Base-by-base conservation (phyloP, 2,797 vertebrate species). In the Taeniopygia guttata region DNA sequence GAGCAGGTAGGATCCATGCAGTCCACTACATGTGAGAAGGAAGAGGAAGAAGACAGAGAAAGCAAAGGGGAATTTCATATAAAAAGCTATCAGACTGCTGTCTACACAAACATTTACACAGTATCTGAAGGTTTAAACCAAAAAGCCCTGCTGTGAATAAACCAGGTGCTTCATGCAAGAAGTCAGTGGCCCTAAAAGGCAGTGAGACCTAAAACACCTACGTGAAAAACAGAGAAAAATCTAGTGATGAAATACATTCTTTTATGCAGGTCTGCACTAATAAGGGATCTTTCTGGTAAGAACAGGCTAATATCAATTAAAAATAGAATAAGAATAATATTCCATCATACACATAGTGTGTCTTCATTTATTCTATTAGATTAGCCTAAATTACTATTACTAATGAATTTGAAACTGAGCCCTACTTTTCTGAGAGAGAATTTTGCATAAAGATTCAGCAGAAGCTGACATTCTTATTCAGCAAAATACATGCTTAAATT, bases 1-100 rank as follows among this genome's bases (percentile, higher is more conserved):
- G 99, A 99, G 96, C 99, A 99, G 1, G 99, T 99, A 7, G 99
- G 99, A 95, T 99, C 99, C 98, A 99, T 97, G 96, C 99, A 99
- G 97, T 99, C 99, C 98, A 99, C 99, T 99, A 90, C 30, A 7
- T 3, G 52, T 0, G 21, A 63, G 49, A 87, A 64, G 40, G 46
- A 79, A 76, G 30, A 94, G 66, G 30, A 79, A 56, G 52, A 7
- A 96, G 19, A 73, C 5, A 72, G 54, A 5, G 20, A 82, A 77
- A 97, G 16, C 4, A 86, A 26, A 64, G 21, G 75, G 19, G 21
- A 42, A 75, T 78, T 62, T 52, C 36, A 74, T 27, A 13, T 40
- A 42, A 81, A 60, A 56, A 66, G 16, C 16, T 4, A 17, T n/a
- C 46, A 80, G 25, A 46, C 8, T 69, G 49, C 16, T 5, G 8